phyloP scores from a whole-genome alignment of 2,888 invertebrate genomes.

The Conchocele bisecta region DNA sequence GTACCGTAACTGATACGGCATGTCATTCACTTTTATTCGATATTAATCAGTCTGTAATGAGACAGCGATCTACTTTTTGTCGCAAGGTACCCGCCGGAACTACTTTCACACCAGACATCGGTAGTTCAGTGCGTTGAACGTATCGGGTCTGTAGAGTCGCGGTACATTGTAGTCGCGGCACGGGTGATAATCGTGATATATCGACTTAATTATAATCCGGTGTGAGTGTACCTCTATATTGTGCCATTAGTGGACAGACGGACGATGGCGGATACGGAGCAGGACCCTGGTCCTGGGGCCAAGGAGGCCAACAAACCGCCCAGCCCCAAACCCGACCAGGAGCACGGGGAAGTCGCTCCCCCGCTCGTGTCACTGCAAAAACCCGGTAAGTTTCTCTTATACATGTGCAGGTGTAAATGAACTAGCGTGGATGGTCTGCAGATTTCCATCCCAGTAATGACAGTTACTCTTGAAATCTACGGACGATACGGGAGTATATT shows the following conservation, averaged over 20 bases:
- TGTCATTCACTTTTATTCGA: too few relatives aligned
- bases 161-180: constrained; percentile 3
- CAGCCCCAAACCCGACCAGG: constrained; percentile 79
- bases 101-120: constrained; percentile 33
- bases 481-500: too few relatives aligned
- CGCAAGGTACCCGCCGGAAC: constrained; percentile 18
- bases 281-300: constrained; percentile 70
- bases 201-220: too few relatives aligned
- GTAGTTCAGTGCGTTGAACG: too few relatives aligned
- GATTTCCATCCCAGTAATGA: too few relatives aligned
- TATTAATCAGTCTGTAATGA: not conserved
- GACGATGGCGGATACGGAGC: constrained; percentile 68
- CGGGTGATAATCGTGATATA: too few relatives aligned
- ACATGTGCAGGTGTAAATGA: not conserved
- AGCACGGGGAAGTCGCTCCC: constrained; percentile 75
- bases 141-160: not conserved
- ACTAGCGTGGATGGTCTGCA: too few relatives aligned
- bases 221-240: too few relatives aligned
- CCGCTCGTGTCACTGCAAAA: constrained; percentile 76
- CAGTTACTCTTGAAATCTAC: too few relatives aligned
- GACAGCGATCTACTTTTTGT: constrained; percentile 42
- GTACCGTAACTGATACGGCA: too few relatives aligned
- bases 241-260: constrained; percentile 11
- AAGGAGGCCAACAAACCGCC: constrained; percentile 79
- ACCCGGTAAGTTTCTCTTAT: constrained; percentile 62